phyloP scores from a whole-genome alignment of 2,888 invertebrate genomes.

The Crematogaster levior region DNA sequence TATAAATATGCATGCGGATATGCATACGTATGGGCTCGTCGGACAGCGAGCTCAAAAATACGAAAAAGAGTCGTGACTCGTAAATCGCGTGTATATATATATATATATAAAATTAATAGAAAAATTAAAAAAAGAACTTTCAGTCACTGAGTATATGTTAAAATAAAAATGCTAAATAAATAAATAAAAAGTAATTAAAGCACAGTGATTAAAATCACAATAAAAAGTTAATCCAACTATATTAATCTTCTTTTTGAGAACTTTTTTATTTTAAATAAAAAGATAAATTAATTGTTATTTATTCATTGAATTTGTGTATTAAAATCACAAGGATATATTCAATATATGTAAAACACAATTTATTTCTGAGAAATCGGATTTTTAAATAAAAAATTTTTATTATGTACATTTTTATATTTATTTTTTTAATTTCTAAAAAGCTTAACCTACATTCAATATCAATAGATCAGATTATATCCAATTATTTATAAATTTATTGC shows the following conservation, averaged over 20 bases:
- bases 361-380: background rate
- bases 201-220: background rate
- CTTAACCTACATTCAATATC: background rate
- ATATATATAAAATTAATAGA: constrained; percentile 44
- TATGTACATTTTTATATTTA: background rate
- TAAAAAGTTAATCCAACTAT: constrained; percentile 1
- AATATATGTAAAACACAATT: background rate
- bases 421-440: background rate
- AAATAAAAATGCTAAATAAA: constrained; percentile 22
- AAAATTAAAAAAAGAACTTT: constrained; percentile 7
- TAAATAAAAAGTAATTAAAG: constrained; percentile 17
- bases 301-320: background rate
- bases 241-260: background rate
- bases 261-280: background rate
- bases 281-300: constrained; percentile 7
- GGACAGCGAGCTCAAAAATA: constrained; percentile 32
- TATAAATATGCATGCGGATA: constrained; percentile 53
- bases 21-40: constrained; percentile 45
- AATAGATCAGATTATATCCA: background rate
- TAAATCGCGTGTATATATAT: too few relatives aligned
- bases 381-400: too few relatives aligned
- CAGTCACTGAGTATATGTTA: background rate
- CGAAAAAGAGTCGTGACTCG: constrained; percentile 38
- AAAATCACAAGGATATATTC: background rate
- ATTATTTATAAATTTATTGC: constrained; percentile 3